phyloP scores from a whole-genome alignment of 2,888 invertebrate genomes.

The Glaucopsyche alexis region DNA sequence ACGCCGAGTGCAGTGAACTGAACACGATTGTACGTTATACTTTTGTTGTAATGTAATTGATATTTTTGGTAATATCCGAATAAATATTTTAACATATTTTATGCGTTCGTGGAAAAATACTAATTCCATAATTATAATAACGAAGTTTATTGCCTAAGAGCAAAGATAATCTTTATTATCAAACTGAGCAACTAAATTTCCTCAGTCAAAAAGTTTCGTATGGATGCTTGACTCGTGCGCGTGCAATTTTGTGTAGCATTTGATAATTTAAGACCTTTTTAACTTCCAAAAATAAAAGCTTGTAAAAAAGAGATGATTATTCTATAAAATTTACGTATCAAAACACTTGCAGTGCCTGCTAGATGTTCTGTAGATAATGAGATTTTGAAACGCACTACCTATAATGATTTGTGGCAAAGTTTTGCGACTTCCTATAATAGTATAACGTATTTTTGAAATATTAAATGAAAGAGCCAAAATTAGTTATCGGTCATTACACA shows the following conservation, averaged over 20 bases:
- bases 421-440: no score
- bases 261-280: neutral
- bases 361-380: neutral
- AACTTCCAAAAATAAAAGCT: no score
- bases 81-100: neutral
- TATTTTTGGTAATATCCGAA: neutral
- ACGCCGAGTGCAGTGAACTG: conserved; percentile 66
- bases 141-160: neutral
- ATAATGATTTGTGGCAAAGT: neutral
- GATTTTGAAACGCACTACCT: neutral
- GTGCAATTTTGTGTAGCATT: neutral
- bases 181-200: no score
- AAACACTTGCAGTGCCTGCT: neutral
- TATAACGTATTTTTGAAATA: neutral
- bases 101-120: neutral
- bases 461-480: neutral
- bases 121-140: neutral
- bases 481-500: neutral
- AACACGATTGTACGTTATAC: neutral
- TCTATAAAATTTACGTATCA: neutral
- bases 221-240: neutral
- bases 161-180: neutral
- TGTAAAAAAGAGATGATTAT: neutral
- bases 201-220: neutral
- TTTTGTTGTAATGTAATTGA: conserved; percentile 19